Base-by-base conservation (phyloP, 2,888 invertebrate species). In the Seira sanloemensis region DNA sequence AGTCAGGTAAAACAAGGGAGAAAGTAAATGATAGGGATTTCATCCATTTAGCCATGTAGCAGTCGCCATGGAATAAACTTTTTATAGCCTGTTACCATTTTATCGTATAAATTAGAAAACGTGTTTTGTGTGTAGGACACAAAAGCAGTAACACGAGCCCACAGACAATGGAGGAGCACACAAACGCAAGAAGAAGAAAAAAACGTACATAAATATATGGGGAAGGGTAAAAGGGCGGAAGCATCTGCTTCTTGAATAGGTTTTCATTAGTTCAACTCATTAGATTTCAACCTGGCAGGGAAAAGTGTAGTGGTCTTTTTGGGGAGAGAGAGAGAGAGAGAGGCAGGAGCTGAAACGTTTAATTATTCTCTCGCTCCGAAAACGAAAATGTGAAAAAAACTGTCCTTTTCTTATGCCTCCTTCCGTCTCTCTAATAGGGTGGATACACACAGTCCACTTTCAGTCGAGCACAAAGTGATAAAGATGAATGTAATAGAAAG, bases 221-320 rank as follows among this genome's bases (percentile, higher is more conserved):
- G 19, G 0, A 9, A 65, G 23, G 19, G 54, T 72, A 58, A 18
- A 27, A 23, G 66, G n/a, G 50, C 81, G 72, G 71, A 84, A 84
- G 84, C 80, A 76, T 73, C 86, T 74, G 84, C 74, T 85, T 62
- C 71, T 77, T 82, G 80, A 85, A 80, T 86, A 78, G 81, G 76
- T 76, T 86, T 86, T 83, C 86, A 87, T 87, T 86, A 85, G 82
- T 84, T 82, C 85, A 84, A 81, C 80, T 87, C 86, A 86, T 87
- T 86, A 86, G 78, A 71, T 74, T 65, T 79, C 78, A 82, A 86
- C 87, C 84, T 86, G 85, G 78, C 72, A 85, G 75, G 58, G 16
- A 54, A 21, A 77, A 77, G 58, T 66, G 24, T 9, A 77, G 58
- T 66, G 24, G 18, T 67, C 54, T 62, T 12, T 19, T 62, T 23